Evolutionary conservation across 2,888 invertebrate genomes (phyloP).

Genomic region (Nymphalis c-album): DNA sequence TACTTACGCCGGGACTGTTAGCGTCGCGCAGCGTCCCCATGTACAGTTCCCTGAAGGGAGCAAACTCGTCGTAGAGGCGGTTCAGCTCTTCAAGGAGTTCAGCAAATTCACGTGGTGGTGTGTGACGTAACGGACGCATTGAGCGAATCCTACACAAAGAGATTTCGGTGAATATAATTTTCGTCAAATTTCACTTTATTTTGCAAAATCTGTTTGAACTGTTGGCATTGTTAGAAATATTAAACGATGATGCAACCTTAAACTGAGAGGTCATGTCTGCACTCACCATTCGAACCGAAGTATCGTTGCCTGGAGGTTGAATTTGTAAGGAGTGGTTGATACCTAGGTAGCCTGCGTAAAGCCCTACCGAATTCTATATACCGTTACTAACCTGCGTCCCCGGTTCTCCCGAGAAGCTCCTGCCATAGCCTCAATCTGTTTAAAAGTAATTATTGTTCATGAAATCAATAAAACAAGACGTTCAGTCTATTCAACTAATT

Average conservation of each 20-base stretch:
- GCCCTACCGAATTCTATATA: no score
- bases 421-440: slow-evolving; percentile 23
- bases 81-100: slow-evolving; percentile 58
- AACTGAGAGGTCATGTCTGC: no score
- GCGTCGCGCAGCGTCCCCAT: slow-evolving; percentile 46
- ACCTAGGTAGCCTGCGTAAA: no score
- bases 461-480: neutral
- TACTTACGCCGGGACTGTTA: neutral
- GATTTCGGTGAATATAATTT: neutral
- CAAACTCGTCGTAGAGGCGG: slow-evolving; percentile 54
- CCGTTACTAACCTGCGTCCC: slow-evolving; percentile 26
- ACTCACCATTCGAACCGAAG: no score
- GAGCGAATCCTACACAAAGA: slow-evolving; percentile 41
- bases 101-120: slow-evolving; percentile 56
- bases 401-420: slow-evolving; percentile 19
- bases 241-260: no score
- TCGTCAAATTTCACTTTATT: no score
- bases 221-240: no score
- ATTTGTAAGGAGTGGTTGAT: no score
- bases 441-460: neutral
- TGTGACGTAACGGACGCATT: slow-evolving; percentile 41
- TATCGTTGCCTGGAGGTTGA: no score
- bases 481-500: neutral
- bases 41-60: slow-evolving; percentile 52
- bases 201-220: no score